Conservation (phyloP, 1,140 invertebrate species). For the Wasmannia auropunctata region DNA sequence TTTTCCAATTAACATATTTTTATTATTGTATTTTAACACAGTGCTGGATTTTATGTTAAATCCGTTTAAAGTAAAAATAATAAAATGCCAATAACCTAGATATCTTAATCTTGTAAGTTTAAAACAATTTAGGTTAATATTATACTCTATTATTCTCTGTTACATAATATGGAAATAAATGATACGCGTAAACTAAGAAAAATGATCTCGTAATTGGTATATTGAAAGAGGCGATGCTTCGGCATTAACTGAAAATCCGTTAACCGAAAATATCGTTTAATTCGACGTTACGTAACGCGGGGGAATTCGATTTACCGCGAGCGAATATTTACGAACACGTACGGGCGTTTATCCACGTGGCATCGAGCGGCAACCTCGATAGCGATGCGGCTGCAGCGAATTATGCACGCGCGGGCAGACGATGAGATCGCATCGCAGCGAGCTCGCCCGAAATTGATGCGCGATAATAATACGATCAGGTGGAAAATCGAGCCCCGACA, state of each 20-base stretch:
- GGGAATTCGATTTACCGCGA: constrained; percentile 50
- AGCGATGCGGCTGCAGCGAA: constrained; percentile 50
- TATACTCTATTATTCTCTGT: not conserved
- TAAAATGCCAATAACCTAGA: not conserved
- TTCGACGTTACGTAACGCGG: constrained; percentile 42
- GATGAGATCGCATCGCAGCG: constrained; percentile 51
- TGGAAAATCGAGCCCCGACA: constrained; percentile 56
- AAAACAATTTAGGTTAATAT: not conserved
- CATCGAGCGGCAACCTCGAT: constrained; percentile 46
- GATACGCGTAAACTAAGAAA: not conserved
- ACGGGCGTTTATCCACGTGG: constrained; percentile 50
- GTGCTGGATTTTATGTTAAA: not conserved
- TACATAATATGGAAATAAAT: constrained; percentile 21
- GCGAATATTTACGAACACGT: constrained; percentile 58
- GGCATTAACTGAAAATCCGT: constrained; percentile 32
- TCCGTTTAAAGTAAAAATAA: not conserved
- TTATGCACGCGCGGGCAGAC: constrained; percentile 51
- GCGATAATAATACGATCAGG: constrained; percentile 54
- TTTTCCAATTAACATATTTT: not conserved
- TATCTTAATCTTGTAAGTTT: not conserved
- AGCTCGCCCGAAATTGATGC: constrained; percentile 53
- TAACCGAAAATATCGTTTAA: constrained; percentile 42
- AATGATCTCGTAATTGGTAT: constrained; percentile 26
- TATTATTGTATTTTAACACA: not conserved
- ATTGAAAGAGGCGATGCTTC: not conserved